Percentiles rank a stretch among this genome's conserved stretches.
phyloP scores from a whole-genome alignment of 2,113 vertebrate species.

The Cryptotis parvus region DNA sequence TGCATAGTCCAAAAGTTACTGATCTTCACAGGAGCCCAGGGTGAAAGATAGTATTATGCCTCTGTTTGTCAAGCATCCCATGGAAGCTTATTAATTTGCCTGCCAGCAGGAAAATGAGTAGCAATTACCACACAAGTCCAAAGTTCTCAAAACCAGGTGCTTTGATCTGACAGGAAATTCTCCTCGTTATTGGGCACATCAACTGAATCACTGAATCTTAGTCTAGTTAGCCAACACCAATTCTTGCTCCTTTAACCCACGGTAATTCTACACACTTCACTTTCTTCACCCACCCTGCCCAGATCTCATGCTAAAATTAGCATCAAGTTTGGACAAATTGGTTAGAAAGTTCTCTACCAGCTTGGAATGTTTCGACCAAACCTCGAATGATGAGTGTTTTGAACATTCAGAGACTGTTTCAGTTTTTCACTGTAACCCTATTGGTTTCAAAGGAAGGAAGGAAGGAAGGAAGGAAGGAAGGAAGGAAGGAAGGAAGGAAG shows the following conservation, averaged over 20 bases:
- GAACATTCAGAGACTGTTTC: slow-evolving; percentile 67
- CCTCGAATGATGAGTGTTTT: slow-evolving; percentile 58
- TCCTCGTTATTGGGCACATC: background rate
- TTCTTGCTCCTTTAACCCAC: background rate
- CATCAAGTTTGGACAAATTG: slow-evolving; percentile 21
- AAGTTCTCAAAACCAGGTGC: slow-evolving; percentile 38
- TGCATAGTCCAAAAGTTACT: slow-evolving; percentile 60
- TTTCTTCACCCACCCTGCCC: background rate
- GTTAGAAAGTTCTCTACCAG: slow-evolving; percentile 48
- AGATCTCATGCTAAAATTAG: slow-evolving; percentile 69
- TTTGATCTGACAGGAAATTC: background rate
- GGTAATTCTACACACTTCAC: background rate
- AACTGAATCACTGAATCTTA: background rate
- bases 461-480: background rate
- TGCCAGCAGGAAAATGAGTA: slow-evolving; percentile 41
- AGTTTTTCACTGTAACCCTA: background rate
- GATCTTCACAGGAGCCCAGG: background rate
- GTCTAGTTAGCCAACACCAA: background rate
- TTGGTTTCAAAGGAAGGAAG: background rate
- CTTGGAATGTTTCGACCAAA: slow-evolving; percentile 61
- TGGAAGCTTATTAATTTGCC: slow-evolving; percentile 56
- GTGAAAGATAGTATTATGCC: slow-evolving; percentile 44
- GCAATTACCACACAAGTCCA: background rate
- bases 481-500: no score
- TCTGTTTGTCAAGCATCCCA: background rate